phyloP scores from a whole-genome alignment of 1,140 invertebrate genomes.

The Cheumatopsyche charites region DNA sequence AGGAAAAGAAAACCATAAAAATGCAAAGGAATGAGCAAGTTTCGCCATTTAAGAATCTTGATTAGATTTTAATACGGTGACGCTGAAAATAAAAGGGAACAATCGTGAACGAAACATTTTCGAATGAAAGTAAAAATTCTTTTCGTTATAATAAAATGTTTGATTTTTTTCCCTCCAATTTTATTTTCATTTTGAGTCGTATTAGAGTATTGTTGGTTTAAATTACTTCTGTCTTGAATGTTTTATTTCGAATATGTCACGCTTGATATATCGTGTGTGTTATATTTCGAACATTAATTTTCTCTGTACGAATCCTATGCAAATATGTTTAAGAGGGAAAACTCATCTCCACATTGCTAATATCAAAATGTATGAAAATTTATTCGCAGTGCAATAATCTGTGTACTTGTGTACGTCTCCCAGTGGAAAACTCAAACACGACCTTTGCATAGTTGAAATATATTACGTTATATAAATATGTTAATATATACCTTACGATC shows the following conservation, averaged over 20 bases:
- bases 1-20: no score
- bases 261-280: not conserved
- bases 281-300: not conserved
- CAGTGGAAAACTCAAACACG: slow-evolving; percentile 15
- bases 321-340: slow-evolving; percentile 12
- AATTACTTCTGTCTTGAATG: not conserved
- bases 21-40: not conserved
- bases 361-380: slow-evolving; percentile 23
- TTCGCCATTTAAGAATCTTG: slow-evolving; percentile 2
- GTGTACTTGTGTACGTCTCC: not conserved
- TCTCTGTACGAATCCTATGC: not conserved
- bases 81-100: no score
- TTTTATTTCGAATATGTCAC: not conserved
- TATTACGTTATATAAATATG: no score
- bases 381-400: slow-evolving; percentile 18
- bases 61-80: slow-evolving; percentile 7
- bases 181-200: no score
- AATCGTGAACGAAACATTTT: no score
- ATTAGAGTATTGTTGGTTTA: no score
- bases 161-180: no score
- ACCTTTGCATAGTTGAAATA: no score
- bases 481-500: no score
- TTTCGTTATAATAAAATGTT: no score
- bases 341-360: not conserved
- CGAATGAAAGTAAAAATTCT: no score